A percentile compares a stretch with the other conserved stretches of the same genome.
phyloP scores from a whole-genome alignment of 1,140 invertebrate species.

The Ceratina japonica region DNA sequence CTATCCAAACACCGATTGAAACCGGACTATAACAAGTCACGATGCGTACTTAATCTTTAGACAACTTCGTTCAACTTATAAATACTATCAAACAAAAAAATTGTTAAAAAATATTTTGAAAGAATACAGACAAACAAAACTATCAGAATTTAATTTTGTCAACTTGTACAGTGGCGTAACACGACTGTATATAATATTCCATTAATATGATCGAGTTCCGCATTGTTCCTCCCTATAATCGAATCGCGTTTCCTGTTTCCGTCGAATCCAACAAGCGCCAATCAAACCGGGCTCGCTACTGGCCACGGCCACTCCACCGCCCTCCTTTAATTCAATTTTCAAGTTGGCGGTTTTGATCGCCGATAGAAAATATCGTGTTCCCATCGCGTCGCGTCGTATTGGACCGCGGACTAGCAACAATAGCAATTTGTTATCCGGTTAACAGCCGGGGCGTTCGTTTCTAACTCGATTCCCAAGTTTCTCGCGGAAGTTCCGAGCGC shows the following conservation, averaged over 20 bases:
- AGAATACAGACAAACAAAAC: not conserved
- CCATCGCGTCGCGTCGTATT: not conserved
- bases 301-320: not conserved
- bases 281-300: not conserved
- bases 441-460: not conserved
- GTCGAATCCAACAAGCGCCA: not conserved
- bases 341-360: slow-evolving; percentile 5
- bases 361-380: slow-evolving; percentile 1
- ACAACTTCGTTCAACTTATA: no score
- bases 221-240: not conserved
- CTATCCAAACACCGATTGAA: no score
- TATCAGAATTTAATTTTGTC: not conserved
- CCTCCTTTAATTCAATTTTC: not conserved
- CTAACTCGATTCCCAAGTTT: slow-evolving; percentile 36
- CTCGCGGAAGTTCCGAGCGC: slow-evolving; percentile 19
- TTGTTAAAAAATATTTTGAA: no score
- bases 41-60: no score
- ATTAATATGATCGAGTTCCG: not conserved
- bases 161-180: not conserved
- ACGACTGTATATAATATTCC: not conserved
- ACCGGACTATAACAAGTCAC: no score
- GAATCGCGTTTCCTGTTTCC: not conserved
- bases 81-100: no score
- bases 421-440: slow-evolving; percentile 22
- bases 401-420: not conserved